Percentiles rank a stretch among this genome's conserved stretches.
Evolutionary conservation across 2,113 vertebrate genomes (phyloP).

Genomic region (Zingel zingel): DNA sequence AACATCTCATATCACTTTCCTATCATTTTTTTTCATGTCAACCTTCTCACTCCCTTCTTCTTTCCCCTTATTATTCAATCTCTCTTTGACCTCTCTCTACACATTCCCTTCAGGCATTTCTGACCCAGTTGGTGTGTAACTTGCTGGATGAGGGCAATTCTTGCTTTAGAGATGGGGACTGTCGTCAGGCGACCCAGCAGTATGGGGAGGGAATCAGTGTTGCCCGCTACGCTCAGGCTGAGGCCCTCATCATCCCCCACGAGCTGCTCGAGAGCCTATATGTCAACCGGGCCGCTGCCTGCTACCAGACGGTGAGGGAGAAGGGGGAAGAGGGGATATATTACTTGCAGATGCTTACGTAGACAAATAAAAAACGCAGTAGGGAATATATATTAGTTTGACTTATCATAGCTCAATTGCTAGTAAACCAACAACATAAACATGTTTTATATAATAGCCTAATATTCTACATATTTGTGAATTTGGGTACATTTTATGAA

Average conservation of each 20-base stretch:
- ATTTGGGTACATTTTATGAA: no score
- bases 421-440: background rate
- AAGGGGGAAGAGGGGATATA: background rate
- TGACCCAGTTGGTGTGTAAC: conserved; percentile 95
- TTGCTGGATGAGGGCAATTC: conserved; percentile 95
- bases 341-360: background rate
- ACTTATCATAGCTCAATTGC: background rate
- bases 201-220: conserved; percentile 96
- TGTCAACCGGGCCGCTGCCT: conserved; percentile 95
- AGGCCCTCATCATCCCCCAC: conserved; percentile 91
- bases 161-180: conserved; percentile 92
- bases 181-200: conserved; percentile 90
- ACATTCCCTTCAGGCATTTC: conserved; percentile 84
- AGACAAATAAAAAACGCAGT: background rate
- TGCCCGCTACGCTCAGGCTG: conserved; percentile 93
- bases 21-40: background rate
- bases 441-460: background rate
- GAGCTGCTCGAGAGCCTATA: conserved; percentile 94
- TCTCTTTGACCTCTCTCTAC: background rate
- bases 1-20: background rate
- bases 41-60: background rate
- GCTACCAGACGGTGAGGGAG: conserved; percentile 90
- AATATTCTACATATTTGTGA: no score
- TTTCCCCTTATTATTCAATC: background rate
- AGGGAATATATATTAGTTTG: background rate